Conservation (phyloP, 2,113 vertebrate genomes). For the Rallus limicola region DNA sequence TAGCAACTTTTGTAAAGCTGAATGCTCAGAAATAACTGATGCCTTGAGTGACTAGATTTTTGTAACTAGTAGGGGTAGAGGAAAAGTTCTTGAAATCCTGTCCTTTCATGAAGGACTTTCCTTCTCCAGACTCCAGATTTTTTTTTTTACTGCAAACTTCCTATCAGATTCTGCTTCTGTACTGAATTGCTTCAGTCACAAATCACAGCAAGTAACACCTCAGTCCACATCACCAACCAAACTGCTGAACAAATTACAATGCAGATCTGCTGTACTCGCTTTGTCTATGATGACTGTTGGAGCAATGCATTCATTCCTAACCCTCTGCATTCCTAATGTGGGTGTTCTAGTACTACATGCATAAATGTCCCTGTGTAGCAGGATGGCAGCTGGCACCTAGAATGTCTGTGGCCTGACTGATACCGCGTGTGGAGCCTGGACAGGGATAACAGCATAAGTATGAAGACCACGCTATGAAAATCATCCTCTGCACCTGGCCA, state of each 20-base stretch:
- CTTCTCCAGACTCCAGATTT: not conserved
- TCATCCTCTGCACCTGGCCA: not conserved
- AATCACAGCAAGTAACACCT: not conserved
- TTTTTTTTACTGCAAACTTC: not conserved
- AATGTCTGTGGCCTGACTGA: rapidly evolving
- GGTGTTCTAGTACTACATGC: not conserved
- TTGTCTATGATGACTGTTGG: rapidly evolving
- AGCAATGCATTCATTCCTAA: not conserved
- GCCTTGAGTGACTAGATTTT: not conserved
- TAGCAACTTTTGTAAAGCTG: not conserved
- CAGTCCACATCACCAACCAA: not conserved
- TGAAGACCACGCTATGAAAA: not conserved
- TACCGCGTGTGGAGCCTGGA: not conserved
- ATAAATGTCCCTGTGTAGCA: rapidly evolving
- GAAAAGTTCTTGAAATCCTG: not conserved
- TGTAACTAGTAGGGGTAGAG: not conserved
- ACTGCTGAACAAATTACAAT: not conserved
- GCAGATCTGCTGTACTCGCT: not conserved
- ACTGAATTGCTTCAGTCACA: not conserved
- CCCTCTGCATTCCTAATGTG: not conserved
- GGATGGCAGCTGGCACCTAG: not conserved
- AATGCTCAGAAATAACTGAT: not conserved
- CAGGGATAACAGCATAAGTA: not conserved
- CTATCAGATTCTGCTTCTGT: not conserved
- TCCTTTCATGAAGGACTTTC: not conserved